Conservation (phyloP, 2,797 vertebrate genomes). For the Harpagifer antarcticus region DNA sequence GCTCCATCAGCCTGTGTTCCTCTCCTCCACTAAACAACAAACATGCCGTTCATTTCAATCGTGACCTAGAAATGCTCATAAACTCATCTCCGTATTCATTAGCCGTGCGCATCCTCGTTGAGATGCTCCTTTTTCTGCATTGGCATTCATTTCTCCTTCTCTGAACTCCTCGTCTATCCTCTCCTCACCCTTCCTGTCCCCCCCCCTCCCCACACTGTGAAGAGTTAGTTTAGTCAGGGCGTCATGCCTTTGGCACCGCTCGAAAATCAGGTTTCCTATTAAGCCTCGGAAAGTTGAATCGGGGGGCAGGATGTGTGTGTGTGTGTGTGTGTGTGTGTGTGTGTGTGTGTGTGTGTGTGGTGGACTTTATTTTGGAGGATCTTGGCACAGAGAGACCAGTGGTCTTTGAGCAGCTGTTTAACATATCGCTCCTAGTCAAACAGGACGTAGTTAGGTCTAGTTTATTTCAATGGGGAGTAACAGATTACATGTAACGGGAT, state of each 20-base stretch:
- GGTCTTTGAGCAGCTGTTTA: conserved; percentile 43
- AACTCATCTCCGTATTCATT: conserved; percentile 43
- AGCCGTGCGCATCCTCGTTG: conserved; percentile 26
- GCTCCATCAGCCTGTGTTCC: conserved; percentile 21
- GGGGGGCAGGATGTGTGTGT: conserved; percentile 67
- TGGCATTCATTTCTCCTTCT: conserved; percentile 44
- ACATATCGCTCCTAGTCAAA: conserved; percentile 34
- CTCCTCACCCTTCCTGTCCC: conserved; percentile 26
- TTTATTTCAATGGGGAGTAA: too few relatives aligned
- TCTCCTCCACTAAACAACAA: conserved; percentile 28
- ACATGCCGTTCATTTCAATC: conserved; percentile 26
- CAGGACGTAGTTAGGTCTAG: not conserved
- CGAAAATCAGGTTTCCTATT: conserved; percentile 81
- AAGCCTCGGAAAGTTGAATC: conserved; percentile 85
- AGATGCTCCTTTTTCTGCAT: conserved; percentile 35
- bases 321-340: conserved; percentile 18
- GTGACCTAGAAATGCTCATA: conserved; percentile 53
- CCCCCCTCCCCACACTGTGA: conserved; percentile 24
- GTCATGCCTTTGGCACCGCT: conserved; percentile 68
- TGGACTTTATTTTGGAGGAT: conserved; percentile 48
- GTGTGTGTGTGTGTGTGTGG: conserved; percentile 31
- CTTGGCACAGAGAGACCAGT: conserved; percentile 41
- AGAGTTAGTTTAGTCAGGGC: conserved; percentile 62
- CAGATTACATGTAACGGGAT: too few relatives aligned
- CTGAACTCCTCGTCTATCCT: conserved; percentile 44